These are phyloP conservation scores for Drosophila parthenogenetica DNA, from an alignment of 2,888 invertebrate species.

Conservation along the genomic window DNA sequence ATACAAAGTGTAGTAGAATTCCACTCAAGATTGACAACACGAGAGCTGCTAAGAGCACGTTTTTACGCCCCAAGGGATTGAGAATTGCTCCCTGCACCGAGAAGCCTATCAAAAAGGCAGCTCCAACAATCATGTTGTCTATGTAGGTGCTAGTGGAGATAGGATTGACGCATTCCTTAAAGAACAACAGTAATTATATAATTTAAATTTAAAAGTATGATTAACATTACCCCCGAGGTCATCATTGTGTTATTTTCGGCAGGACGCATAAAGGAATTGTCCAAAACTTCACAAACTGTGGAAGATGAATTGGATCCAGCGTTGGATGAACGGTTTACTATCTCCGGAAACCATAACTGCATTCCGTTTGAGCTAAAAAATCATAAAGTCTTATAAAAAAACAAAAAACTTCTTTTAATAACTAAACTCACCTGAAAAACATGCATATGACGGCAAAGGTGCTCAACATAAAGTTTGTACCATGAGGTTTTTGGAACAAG, in stretches of 20 bases:
- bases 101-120: constrained; percentile 81
- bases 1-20: constrained; percentile 74
- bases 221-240: constrained; percentile 39
- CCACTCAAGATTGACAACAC: constrained; percentile 74
- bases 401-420: not conserved
- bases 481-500: constrained; percentile 80
- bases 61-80: constrained; percentile 81
- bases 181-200: not conserved
- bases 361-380: constrained; percentile 81
- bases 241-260: constrained; percentile 18
- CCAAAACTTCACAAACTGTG: constrained; percentile 74
- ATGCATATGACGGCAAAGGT: constrained; percentile 69
- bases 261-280: constrained; percentile 51
- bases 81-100: constrained; percentile 78
- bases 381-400: not conserved
- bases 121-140: constrained; percentile 80
- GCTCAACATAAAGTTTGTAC: constrained; percentile 69
- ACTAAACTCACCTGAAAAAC: constrained; percentile 70
- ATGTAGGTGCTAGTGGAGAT: constrained; percentile 79
- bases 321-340: constrained; percentile 79
- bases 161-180: constrained; percentile 76
- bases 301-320: constrained; percentile 40
- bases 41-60: constrained; percentile 73
- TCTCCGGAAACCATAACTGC: constrained; percentile 84
- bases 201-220: no score